Base-by-base conservation (phyloP, 2,113 vertebrate genomes). In the Falco punctatus region DNA sequence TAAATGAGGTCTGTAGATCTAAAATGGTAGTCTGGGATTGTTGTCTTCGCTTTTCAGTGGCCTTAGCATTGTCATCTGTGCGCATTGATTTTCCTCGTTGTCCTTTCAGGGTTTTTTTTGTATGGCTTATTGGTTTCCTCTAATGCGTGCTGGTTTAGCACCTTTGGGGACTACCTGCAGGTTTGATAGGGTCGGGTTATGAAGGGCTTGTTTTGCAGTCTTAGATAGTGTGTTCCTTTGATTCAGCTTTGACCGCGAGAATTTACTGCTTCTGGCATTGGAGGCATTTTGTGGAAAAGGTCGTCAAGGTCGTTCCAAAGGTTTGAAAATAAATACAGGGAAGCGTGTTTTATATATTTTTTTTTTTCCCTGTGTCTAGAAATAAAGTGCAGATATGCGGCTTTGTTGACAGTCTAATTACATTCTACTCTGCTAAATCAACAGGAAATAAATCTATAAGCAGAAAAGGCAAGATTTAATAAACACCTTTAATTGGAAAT, bases 211-310 rank as follows among this genome's bases (percentile, higher is more conserved):
- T 74, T 97, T 91, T 94, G 71, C 91, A 87, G 94, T 91, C 90
- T 77, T 81, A 48, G 72, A 27, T 32, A 62, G 42, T 46, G 7
- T 49, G 65, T 96, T 94, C 87, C 77, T 96, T 96, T 97, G 91
- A 95, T 96, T 97, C 62, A 9, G 88, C 88, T 87, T 94, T 91
- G 92, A 59, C 69, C 52, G 62, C 96, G 91, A 96, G 78, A 93
- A 90, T 94, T 95, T 96, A 87, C 86, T 81, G 92, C 83, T 26
- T 90, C 86, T 88, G 79, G 66, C 91, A 38, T 83, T 61, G 93
- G 87, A 95, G 72, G 44, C 44, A 67, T 93, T 96, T 94, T 90
- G 79, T 69, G 64, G 75, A 79, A 96, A 78, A 93, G 70, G 84
- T 97, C 86, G 33, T 64, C 70, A 73, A 94, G 79, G 86, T 97